Evolutionary conservation across 2,797 vertebrate genomes (phyloP).

Genomic region (Enteromius paludinosus): DNA sequence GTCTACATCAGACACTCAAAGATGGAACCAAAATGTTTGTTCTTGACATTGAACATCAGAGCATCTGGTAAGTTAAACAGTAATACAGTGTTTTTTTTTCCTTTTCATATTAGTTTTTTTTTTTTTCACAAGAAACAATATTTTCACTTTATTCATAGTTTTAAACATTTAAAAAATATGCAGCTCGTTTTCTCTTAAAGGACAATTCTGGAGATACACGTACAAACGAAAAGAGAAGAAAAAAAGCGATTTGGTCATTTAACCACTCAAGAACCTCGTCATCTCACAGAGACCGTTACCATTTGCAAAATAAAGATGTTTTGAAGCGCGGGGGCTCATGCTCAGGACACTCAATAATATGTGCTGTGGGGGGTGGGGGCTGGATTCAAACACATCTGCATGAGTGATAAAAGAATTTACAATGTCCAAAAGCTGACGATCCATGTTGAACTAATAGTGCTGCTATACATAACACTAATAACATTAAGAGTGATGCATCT

Average conservation of each 20-base stretch:
- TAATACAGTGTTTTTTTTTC: constrained; percentile 74
- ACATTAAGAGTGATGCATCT: constrained; percentile 78
- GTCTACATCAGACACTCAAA: constrained; percentile 55
- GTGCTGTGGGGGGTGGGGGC: constrained; percentile 10
- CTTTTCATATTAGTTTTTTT: constrained; percentile 21
- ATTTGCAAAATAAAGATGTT: constrained; percentile 81
- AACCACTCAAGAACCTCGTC: constrained; percentile 73
- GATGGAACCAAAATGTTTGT: constrained; percentile 67
- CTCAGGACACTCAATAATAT: constrained; percentile 47
- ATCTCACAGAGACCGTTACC: constrained; percentile 85
- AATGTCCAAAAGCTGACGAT: constrained; percentile 58
- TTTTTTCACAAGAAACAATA: constrained; percentile 77
- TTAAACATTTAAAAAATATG: constrained; percentile 80
- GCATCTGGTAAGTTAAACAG: constrained; percentile 76
- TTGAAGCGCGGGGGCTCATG: constrained; percentile 70
- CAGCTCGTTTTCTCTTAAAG: constrained; percentile 76
- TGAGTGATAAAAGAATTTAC: constrained; percentile 59
- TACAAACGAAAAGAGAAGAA: constrained; percentile 55
- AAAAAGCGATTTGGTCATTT: constrained; percentile 76
- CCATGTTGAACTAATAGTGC: constrained; percentile 65
- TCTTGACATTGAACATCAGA: constrained; percentile 71
- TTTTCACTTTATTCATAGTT: constrained; percentile 66
- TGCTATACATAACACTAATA: constrained; percentile 77
- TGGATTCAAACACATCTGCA: constrained; percentile 59
- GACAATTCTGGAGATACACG: constrained; percentile 70